These are phyloP conservation scores for Parnassius smintheus DNA, from an alignment of 2,888 invertebrate species.

Conservation along the genomic window DNA sequence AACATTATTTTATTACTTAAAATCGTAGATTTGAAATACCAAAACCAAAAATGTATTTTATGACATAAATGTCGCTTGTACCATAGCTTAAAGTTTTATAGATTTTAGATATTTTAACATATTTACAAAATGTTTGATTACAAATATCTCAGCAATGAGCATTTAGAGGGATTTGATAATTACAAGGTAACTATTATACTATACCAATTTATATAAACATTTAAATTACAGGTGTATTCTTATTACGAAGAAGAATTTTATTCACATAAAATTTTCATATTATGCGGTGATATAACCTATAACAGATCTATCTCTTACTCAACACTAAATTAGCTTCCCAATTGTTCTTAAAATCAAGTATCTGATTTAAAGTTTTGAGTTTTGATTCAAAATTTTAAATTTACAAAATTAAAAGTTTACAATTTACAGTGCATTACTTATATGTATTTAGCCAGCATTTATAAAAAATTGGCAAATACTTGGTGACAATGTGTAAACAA, in stretches of 20 bases:
- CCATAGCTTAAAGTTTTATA: conserved; percentile 11
- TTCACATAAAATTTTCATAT: neutral
- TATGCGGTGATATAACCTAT: conserved; percentile 43
- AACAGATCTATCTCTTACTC: conserved; percentile 52
- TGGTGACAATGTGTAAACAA: too few relatives aligned
- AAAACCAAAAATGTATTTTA: conserved; percentile 17
- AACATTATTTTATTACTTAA: too few relatives aligned
- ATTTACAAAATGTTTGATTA: conserved; percentile 79
- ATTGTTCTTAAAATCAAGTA: too few relatives aligned
- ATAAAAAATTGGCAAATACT: too few relatives aligned
- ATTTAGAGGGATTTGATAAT: conserved; percentile 95
- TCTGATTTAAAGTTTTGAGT: too few relatives aligned
- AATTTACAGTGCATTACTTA: too few relatives aligned
- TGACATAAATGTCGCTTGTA: neutral
- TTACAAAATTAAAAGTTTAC: too few relatives aligned
- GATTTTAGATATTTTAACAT: conserved; percentile 31
- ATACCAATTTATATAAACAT: neutral
- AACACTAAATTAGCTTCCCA: conserved; percentile 32
- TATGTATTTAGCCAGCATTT: too few relatives aligned
- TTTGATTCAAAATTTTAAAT: too few relatives aligned
- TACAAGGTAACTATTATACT: conserved; percentile 86
- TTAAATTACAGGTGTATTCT: neutral
- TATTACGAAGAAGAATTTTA: neutral
- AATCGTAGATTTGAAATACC: too few relatives aligned
- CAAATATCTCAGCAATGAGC: conserved; percentile 90